Evolutionary conservation across 2,113 vertebrate genomes (phyloP).

Genomic region (Haliaeetus leucogaster): DNA sequence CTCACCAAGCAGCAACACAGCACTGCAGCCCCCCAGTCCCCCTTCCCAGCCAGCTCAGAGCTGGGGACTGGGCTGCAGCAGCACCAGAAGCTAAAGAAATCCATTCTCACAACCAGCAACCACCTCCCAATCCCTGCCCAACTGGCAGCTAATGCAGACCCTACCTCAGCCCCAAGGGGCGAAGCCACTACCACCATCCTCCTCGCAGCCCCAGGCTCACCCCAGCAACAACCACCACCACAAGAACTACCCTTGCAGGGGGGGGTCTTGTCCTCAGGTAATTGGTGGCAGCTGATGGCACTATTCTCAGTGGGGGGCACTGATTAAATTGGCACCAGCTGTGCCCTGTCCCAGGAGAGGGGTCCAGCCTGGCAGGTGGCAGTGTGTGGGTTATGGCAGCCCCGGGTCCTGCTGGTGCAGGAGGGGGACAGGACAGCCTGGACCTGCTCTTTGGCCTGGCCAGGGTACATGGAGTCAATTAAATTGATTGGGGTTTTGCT

Average conservation of each 20-base stretch:
- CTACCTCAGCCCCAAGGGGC: accelerated
- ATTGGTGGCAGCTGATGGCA: background rate
- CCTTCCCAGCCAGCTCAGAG: background rate
- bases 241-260: accelerated
- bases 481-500: background rate
- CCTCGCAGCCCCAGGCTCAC: background rate
- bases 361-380: background rate
- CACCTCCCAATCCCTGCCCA: background rate
- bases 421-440: background rate
- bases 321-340: background rate
- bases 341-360: accelerated
- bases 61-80: background rate
- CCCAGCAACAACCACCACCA: background rate
- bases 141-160: background rate
- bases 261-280: no score
- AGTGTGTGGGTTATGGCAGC: background rate
- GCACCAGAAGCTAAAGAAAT: background rate
- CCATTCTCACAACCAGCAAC: background rate
- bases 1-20: background rate
- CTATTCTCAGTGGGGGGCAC: background rate
- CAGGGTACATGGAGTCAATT: accelerated
- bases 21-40: background rate
- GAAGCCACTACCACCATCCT: background rate
- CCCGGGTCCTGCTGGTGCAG: accelerated
- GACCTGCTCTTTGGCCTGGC: background rate